Percentiles rank a stretch among this genome's conserved stretches.
Evolutionary conservation across 2,797 vertebrate species (phyloP).

Genomic region (Lindbergichthys nudifrons): DNA sequence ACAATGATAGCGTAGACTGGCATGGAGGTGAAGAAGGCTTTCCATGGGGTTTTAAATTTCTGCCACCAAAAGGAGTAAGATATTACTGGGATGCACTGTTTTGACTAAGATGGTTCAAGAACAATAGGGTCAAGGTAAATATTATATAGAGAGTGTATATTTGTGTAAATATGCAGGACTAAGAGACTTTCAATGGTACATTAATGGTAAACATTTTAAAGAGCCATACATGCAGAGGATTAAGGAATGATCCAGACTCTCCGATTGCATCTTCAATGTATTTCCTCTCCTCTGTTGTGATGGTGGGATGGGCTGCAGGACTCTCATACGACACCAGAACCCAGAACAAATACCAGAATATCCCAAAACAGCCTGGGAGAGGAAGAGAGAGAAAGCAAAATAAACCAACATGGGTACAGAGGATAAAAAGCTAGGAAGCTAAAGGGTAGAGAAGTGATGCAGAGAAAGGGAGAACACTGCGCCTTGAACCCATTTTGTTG

Average conservation of each 20-base stretch:
- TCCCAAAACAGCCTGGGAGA: conserved; percentile 91
- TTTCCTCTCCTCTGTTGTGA: conserved; percentile 94
- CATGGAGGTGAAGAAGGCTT: conserved; percentile 93
- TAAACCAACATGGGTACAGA: neutral
- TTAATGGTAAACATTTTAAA: conserved; percentile 48
- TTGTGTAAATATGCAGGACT: neutral
- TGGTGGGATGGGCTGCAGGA: conserved; percentile 95
- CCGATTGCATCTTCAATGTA: conserved; percentile 99
- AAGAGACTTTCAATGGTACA: conserved; percentile 56
- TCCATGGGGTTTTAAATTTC: conserved; percentile 94
- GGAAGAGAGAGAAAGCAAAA: conserved; percentile 9
- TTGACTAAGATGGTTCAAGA: neutral
- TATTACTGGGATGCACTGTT: conserved; percentile 5
- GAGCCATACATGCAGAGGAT: conserved; percentile 85
- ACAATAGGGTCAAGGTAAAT: neutral
- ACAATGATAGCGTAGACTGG: conserved; percentile 95
- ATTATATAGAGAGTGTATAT: no score
- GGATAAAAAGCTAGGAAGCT: neutral
- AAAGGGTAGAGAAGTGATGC: neutral
- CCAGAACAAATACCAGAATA: conserved; percentile 98
- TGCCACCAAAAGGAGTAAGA: conserved; percentile 62
- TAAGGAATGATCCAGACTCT: conserved; percentile 91
- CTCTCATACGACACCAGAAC: conserved; percentile 97
- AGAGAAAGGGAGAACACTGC: neutral
- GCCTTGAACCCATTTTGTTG: no score